phyloP scores from a whole-genome alignment of 2,888 invertebrate genomes.

The Philereme vetulata region DNA sequence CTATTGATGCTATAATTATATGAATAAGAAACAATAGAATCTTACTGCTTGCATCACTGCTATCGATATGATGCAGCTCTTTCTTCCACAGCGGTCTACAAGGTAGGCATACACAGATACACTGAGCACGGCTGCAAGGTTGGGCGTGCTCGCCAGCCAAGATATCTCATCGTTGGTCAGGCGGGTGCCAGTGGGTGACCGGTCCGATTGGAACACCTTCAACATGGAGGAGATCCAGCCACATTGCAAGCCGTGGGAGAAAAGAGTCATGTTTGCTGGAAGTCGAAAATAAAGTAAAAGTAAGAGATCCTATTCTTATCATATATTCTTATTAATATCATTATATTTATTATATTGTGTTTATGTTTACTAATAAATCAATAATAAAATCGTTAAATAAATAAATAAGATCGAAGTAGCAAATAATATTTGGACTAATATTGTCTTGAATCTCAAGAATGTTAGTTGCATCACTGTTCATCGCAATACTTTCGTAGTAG shows the following conservation, averaged over 20 bases:
- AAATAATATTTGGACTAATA: no score
- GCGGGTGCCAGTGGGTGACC: slow-evolving; percentile 52
- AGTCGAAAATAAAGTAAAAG: background rate
- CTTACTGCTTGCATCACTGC: slow-evolving; percentile 27
- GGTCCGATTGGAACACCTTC: slow-evolving; percentile 53
- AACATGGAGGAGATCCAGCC: slow-evolving; percentile 71
- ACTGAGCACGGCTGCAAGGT: slow-evolving; percentile 15
- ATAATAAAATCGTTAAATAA: no score
- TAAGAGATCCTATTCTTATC: no score
- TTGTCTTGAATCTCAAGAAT: no score
- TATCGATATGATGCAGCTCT: slow-evolving; percentile 21
- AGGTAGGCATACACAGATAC: slow-evolving; percentile 19
- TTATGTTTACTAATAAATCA: no score
- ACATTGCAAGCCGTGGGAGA: slow-evolving; percentile 61
- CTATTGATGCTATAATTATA: no score
- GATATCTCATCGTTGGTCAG: slow-evolving; percentile 58
- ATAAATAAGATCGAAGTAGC: no score
- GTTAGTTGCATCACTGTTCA: no score
- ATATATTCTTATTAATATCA: no score
- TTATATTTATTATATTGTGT: no score
- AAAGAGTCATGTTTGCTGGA: slow-evolving; percentile 61
- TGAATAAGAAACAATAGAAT: background rate
- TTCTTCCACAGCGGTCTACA: slow-evolving; percentile 25
- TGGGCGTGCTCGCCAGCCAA: slow-evolving; percentile 60
- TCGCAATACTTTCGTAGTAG: no score